Conservation (phyloP, 2,888 invertebrate genomes). For the Catocala fraxini region DNA sequence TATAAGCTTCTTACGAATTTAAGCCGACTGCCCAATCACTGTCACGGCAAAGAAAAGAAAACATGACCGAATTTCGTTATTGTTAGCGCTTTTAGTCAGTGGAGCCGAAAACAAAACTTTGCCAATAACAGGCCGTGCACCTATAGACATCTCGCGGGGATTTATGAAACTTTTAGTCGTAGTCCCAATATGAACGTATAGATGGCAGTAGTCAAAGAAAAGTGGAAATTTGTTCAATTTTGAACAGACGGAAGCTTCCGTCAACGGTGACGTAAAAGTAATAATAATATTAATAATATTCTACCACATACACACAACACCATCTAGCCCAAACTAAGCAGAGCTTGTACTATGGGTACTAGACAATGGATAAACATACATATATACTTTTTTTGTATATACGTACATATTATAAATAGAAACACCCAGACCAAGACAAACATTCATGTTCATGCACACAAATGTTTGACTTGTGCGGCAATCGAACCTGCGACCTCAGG, state of each 20-base stretch:
- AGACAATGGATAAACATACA: no score
- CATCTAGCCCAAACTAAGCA: no score
- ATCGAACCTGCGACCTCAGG: no score
- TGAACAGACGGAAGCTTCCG: constrained; percentile 11
- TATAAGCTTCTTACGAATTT: constrained; percentile 23
- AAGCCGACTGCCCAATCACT: constrained; percentile 46
- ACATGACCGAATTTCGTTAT: constrained; percentile 20
- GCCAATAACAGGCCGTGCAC: constrained; percentile 18
- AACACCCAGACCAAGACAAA: no score
- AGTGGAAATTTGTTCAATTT: constrained; percentile 23
- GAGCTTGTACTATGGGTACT: no score
- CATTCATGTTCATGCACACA: no score
- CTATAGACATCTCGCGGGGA: constrained; percentile 61
- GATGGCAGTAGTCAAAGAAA: constrained; percentile 62
- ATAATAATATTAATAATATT: no score
- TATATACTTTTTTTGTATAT: no score
- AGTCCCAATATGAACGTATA: constrained; percentile 40
- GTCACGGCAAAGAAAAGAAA: constrained; percentile 34
- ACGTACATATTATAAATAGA: no score
- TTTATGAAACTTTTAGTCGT: constrained; percentile 47
- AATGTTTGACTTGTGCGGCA: no score
- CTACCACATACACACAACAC: no score
- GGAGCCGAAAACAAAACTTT: constrained; percentile 29
- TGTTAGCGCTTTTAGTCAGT: constrained; percentile 39
- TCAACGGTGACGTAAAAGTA: constrained; percentile 19